Percentiles rank a stretch among this genome's conserved stretches.
Evolutionary conservation across 1,140 invertebrate genomes (phyloP).

Genomic region (Parapsyche elsis): DNA sequence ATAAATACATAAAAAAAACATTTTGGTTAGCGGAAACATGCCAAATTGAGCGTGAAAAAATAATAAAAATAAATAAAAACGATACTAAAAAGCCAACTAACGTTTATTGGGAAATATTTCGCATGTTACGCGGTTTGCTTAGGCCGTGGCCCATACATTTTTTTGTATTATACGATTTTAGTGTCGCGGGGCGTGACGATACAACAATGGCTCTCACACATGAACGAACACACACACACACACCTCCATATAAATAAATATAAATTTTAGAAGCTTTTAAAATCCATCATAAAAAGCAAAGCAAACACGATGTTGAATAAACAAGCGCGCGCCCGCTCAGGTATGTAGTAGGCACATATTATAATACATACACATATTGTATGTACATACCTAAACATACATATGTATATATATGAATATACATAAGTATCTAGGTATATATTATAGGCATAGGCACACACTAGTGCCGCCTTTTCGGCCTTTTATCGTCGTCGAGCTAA

Average conservation of each 20-base stretch:
- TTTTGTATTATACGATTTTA: neutral
- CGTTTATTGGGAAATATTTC: too few species aligned
- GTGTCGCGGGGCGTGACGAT: neutral
- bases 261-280: conserved; percentile 30
- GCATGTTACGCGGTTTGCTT: too few species aligned
- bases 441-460: neutral
- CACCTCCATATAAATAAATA: neutral
- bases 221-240: neutral
- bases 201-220: conserved; percentile 8
- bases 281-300: conserved; percentile 33
- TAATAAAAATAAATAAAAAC: too few species aligned
- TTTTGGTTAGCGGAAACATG: too few species aligned
- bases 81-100: too few species aligned
- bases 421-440: neutral
- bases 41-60: too few species aligned
- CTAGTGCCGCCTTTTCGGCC: conserved; percentile 21
- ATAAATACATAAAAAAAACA: too few species aligned
- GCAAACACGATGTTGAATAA: conserved; percentile 28
- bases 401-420: neutral
- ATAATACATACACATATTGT: too few species aligned
- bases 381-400: neutral
- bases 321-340: neutral
- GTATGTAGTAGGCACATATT: too few species aligned
- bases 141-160: too few species aligned
- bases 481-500: conserved; percentile 15